Percentiles rank a stretch among this genome's conserved stretches.
phyloP scores from a whole-genome alignment of 2,113 vertebrate genomes.

The Oxyura jamaicensis region DNA sequence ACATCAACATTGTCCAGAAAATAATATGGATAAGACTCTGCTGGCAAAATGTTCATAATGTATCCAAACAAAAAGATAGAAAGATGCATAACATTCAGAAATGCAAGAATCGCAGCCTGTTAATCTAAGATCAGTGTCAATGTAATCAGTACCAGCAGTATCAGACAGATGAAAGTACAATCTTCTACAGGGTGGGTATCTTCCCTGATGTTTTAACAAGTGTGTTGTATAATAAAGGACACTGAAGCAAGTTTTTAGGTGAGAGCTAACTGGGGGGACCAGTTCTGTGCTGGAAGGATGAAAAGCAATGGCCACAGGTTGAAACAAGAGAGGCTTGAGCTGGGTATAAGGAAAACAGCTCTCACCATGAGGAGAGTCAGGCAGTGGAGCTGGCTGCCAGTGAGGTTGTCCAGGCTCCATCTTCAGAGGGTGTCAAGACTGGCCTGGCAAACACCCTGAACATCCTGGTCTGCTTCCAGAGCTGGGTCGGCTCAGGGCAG shows the following conservation, averaged over 20 bases:
- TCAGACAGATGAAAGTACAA: neutral
- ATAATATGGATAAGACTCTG: neutral
- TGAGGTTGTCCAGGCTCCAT: neutral
- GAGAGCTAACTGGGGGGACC: neutral
- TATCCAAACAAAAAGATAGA: neutral
- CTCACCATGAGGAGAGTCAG: neutral
- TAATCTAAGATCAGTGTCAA: neutral
- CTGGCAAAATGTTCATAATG: neutral
- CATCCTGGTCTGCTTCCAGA: neutral
- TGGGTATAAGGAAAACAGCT: neutral
- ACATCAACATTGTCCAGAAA: neutral
- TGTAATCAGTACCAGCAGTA: neutral
- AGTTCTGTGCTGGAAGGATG: neutral
- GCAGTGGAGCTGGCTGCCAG: neutral
- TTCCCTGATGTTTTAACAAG: neutral
- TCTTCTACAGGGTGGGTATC: neutral
- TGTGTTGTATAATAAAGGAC: neutral
- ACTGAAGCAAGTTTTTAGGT: neutral
- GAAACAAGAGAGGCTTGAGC: neutral
- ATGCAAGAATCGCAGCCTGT: neutral
- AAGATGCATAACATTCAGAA: neutral
- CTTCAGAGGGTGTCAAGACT: neutral
- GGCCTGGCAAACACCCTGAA: neutral
- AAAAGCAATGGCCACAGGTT: neutral
- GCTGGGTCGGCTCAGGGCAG: neutral